A percentile compares a stretch with the other conserved stretches of the same genome.
phyloP scores from a whole-genome alignment of 2,888 invertebrate species.

The Marasmarcha lunaedactyla region DNA sequence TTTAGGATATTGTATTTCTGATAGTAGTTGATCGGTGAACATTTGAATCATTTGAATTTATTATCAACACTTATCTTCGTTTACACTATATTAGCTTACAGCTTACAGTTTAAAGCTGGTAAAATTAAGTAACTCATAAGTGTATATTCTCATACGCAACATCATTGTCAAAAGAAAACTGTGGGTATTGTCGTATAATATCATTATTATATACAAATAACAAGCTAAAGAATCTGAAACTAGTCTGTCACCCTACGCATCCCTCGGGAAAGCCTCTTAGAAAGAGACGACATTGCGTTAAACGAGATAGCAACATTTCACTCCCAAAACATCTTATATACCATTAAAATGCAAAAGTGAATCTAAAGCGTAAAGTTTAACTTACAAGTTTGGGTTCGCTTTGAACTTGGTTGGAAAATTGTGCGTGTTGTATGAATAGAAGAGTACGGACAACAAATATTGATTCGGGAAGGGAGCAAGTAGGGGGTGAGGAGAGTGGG shows the following conservation, averaged over 20 bases:
- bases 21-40: too few relatives aligned
- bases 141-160: too few relatives aligned
- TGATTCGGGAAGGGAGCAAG: slow-evolving; percentile 53
- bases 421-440: slow-evolving; percentile 68
- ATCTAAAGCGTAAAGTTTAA: slow-evolving; percentile 12
- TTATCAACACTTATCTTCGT: too few relatives aligned
- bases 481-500: slow-evolving; percentile 22
- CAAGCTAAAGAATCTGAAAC: too few relatives aligned
- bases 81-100: too few relatives aligned
- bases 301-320: slow-evolving; percentile 33
- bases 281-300: slow-evolving; percentile 60
- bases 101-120: too few relatives aligned
- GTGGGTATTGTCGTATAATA: too few relatives aligned
- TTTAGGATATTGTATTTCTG: too few relatives aligned
- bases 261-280: slow-evolving; percentile 53
- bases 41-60: too few relatives aligned
- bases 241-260: slow-evolving; percentile 7
- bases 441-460: slow-evolving; percentile 71
- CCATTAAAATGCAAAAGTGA: slow-evolving; percentile 5
- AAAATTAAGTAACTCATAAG: too few relatives aligned
- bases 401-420: slow-evolving; percentile 38
- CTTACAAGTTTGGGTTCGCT: slow-evolving; percentile 10
- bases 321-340: slow-evolving; percentile 22
- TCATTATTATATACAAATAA: too few relatives aligned
- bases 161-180: too few relatives aligned